A percentile compares a stretch with the other conserved stretches of the same genome.
Evolutionary conservation across 2,888 invertebrate species (phyloP).

Genomic region (Tenthredo amoena): DNA sequence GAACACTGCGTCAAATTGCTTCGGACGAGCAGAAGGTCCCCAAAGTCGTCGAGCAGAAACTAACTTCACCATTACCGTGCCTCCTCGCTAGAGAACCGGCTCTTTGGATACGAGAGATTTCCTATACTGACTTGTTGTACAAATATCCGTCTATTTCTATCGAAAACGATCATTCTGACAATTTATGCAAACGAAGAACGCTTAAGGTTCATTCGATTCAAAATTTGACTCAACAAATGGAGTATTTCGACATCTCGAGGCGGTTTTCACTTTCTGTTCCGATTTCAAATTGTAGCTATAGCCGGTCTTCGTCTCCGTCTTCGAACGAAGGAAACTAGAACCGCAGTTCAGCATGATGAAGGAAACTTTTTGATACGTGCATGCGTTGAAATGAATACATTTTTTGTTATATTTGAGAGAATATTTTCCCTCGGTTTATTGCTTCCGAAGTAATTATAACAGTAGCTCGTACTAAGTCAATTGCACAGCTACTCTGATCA

Average conservation of each 20-base stretch:
- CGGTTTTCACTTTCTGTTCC: not conserved
- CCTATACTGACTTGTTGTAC: not conserved
- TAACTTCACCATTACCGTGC: constrained; percentile 39
- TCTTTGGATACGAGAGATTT: not conserved
- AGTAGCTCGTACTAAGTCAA: constrained; percentile 63
- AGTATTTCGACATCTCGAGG: too few relatives aligned
- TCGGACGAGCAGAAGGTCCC: constrained; percentile 51
- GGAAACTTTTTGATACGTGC: not conserved
- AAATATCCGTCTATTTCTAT: not conserved
- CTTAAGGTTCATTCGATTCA: too few relatives aligned
- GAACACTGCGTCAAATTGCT: constrained; percentile 52
- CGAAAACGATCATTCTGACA: not conserved
- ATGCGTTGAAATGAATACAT: not conserved
- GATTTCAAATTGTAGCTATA: not conserved
- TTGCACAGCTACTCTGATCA: constrained; percentile 49
- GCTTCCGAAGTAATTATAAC: constrained; percentile 67
- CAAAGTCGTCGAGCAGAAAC: constrained; percentile 47
- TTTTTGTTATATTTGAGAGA: constrained; percentile 42
- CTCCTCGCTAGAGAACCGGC: not conserved
- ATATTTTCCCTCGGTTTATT: constrained; percentile 60
- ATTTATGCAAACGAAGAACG: not conserved
- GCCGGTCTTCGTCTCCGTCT: not conserved
- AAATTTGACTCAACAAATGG: too few relatives aligned
- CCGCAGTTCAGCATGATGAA: not conserved
- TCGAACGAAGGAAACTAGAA: not conserved